phyloP scores from a whole-genome alignment of 2,888 invertebrate species.

The Euspilapteryx auroguttella region DNA sequence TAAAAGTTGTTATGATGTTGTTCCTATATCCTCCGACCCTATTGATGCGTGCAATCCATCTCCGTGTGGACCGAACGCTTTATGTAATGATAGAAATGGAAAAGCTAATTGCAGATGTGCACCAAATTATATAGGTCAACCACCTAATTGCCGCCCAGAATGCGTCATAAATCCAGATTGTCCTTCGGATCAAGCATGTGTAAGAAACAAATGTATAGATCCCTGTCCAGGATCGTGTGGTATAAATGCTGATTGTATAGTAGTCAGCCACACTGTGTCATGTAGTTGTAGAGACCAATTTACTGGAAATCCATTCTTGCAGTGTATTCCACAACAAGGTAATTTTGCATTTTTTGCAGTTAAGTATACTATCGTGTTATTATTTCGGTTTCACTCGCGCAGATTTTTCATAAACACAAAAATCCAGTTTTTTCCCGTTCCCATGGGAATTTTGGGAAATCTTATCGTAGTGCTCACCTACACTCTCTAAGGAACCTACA shows the following conservation, averaged over 20 bases:
- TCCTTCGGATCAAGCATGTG: conserved; percentile 74
- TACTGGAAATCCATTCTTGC: conserved; percentile 82
- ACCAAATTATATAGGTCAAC: conserved; percentile 75
- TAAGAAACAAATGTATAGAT: conserved; percentile 78
- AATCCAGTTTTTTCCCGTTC: too few relatives aligned
- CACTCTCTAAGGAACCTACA: too few relatives aligned
- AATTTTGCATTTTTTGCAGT: too few relatives aligned
- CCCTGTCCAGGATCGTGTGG: conserved; percentile 85
- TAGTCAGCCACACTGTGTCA: conserved; percentile 78
- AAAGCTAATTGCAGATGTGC: conserved; percentile 76
- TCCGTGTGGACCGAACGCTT: conserved; percentile 81
- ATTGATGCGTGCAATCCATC: conserved; percentile 70
- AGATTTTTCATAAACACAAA: too few relatives aligned
- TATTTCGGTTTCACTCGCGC: too few relatives aligned
- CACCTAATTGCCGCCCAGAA: conserved; percentile 82
- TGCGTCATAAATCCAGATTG: conserved; percentile 83
- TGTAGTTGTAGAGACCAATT: conserved; percentile 77
- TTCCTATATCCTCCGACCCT: conserved; percentile 26
- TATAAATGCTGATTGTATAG: conserved; percentile 75
- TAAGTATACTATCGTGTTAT: too few relatives aligned
- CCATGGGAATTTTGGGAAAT: too few relatives aligned
- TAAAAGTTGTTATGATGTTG: conserved; percentile 67
- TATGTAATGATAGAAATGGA: conserved; percentile 68
- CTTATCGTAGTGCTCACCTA: too few relatives aligned
- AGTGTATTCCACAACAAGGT: conserved; percentile 68